Evolutionary conservation across 37 sponge, comb jelly and placozoan species (phyloP).

Genomic region (Agelas oroides): DNA sequence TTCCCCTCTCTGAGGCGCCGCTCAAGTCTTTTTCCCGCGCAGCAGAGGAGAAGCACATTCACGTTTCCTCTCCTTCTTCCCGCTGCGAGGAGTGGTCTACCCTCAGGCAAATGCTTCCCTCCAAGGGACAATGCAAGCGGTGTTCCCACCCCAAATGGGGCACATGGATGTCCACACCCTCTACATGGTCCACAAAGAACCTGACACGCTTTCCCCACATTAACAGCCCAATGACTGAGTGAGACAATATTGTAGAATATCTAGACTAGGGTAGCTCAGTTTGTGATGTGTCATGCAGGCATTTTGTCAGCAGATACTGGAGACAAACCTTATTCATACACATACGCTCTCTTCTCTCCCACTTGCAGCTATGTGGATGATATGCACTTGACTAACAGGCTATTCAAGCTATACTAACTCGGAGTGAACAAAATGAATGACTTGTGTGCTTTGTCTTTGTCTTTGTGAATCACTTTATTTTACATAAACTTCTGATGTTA

Average conservation of each 20-base stretch:
- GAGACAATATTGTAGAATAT: constrained; percentile 2
- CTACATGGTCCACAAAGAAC: constrained; percentile 11
- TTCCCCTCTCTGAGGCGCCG: constrained; percentile 56
- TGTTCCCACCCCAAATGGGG: constrained; percentile 86
- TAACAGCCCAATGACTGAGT: constrained; percentile 89
- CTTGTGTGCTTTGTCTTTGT: too few species aligned
- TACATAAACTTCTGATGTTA: not conserved
- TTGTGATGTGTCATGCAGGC: not conserved
- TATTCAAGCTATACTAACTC: constrained; percentile 65
- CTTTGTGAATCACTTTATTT: not conserved
- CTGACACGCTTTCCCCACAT: constrained; percentile 70
- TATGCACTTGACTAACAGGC: constrained; percentile 75
- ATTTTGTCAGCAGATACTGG: not conserved
- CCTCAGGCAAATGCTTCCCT: constrained; percentile 87
- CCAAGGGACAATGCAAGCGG: constrained; percentile 59
- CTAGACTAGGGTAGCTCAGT: not conserved
- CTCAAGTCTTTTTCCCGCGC: constrained; percentile 66
- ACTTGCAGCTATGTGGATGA: constrained; percentile 76
- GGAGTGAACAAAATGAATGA: too few species aligned
- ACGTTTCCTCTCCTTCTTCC: constrained; percentile 41
- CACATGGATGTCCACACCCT: constrained; percentile 29
- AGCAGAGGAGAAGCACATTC: constrained; percentile 48
- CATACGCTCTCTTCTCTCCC: not conserved
- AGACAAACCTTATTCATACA: too few species aligned
- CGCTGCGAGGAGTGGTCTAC: constrained; percentile 90